A percentile compares a stretch with the other conserved stretches of the same genome.
These are phyloP conservation scores for Agapostemon virescens DNA, from an alignment of 2,888 invertebrate species.

Conservation along the genomic window DNA sequence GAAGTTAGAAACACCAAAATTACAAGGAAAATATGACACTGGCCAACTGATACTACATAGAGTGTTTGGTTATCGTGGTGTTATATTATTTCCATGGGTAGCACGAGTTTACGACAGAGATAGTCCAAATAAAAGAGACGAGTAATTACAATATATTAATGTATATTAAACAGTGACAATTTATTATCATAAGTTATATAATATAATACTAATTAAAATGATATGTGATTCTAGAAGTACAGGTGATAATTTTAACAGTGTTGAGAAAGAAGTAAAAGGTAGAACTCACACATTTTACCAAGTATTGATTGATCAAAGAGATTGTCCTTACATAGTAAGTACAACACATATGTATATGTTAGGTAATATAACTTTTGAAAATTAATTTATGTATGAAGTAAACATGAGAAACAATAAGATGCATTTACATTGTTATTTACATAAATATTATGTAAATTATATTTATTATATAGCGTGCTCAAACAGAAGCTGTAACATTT, in stretches of 20 bases:
- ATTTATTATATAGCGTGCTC: slow-evolving; percentile 88
- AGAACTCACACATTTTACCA: slow-evolving; percentile 97
- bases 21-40: slow-evolving; percentile 95
- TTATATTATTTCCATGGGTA: slow-evolving; percentile 97
- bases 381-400: not conserved
- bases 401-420: too few relatives aligned
- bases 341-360: not conserved
- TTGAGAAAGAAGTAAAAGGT: slow-evolving; percentile 93
- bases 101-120: slow-evolving; percentile 97
- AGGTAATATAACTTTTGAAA: not conserved
- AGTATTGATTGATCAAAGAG: slow-evolving; percentile 97
- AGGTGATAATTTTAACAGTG: slow-evolving; percentile 79
- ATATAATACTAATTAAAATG: not conserved
- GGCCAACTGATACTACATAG: slow-evolving; percentile 97
- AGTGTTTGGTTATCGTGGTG: slow-evolving; percentile 98
- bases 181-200: not conserved
- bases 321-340: slow-evolving; percentile 97
- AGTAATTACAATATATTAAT: slow-evolving; percentile 64
- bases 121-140: slow-evolving; percentile 86
- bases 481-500: slow-evolving; percentile 98
- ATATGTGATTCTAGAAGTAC: slow-evolving; percentile 65
- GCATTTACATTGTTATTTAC: not conserved
- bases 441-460: not conserved
- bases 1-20: slow-evolving; percentile 91
- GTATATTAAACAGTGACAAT: not conserved